phyloP scores from a whole-genome alignment of 2,113 vertebrate species.

The Herpetotheres cachinnans region DNA sequence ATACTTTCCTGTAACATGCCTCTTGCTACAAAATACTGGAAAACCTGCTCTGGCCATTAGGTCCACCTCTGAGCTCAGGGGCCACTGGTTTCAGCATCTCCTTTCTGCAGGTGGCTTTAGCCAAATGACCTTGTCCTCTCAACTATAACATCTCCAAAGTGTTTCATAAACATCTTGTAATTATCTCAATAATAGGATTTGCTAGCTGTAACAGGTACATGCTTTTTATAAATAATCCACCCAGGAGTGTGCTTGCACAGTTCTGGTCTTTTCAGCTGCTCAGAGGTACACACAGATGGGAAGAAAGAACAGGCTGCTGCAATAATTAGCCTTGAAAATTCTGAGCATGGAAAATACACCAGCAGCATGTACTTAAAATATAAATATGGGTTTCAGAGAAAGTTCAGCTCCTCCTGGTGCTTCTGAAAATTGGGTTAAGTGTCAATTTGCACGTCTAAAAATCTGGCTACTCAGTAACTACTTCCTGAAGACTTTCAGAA shows the following conservation, averaged over 20 bases:
- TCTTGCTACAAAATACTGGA: not conserved
- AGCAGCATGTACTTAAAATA: not conserved
- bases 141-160: not conserved
- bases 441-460: not conserved
- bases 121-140: not conserved
- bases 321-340: constrained; percentile 31
- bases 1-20: not conserved
- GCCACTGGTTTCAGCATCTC: not conserved
- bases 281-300: constrained; percentile 41
- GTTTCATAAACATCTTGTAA: constrained; percentile 30
- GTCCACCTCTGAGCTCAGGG: not conserved
- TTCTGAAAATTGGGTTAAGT: not conserved
- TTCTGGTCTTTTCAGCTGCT: constrained; percentile 36
- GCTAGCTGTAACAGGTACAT: not conserved
- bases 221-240: not conserved
- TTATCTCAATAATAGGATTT: constrained; percentile 34
- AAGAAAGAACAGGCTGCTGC: not conserved
- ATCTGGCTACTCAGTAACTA: not conserved
- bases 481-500: not conserved
- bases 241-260: not conserved
- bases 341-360: not conserved
- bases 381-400: not conserved
- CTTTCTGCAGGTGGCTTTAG: not conserved
- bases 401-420: not conserved
- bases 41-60: not conserved